Evolutionary conservation across 2,797 vertebrate species (phyloP).

Genomic region (Hippoglossus hippoglossus): DNA sequence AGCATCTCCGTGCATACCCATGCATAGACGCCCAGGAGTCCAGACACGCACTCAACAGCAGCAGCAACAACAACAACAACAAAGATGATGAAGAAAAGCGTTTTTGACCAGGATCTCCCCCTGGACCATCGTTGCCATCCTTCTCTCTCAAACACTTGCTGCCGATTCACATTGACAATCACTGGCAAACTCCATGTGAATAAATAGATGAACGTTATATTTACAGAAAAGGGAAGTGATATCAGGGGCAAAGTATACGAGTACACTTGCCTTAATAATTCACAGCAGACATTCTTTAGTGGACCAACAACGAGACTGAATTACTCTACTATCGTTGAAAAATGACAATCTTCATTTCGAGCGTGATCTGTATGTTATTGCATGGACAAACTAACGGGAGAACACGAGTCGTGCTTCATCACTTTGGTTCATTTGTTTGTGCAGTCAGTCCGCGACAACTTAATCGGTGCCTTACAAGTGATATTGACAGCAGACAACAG

Average conservation of each 20-base stretch:
- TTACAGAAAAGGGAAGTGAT: conserved; percentile 70
- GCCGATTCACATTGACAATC: conserved; percentile 65
- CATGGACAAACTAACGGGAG: conserved; percentile 68
- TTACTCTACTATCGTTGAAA: conserved; percentile 42
- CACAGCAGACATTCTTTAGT: conserved; percentile 73
- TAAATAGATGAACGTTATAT: conserved; percentile 71
- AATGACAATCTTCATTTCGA: conserved; percentile 74
- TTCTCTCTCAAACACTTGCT: conserved; percentile 42
- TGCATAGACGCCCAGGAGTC: conserved; percentile 74
- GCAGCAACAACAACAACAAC: conserved; percentile 24
- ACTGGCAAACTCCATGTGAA: conserved; percentile 61
- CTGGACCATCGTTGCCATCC: conserved; percentile 23
- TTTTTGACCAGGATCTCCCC: conserved; percentile 56
- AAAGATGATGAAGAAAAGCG: conserved; percentile 63
- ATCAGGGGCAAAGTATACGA: conserved; percentile 65
- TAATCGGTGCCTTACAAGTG: conserved; percentile 83
- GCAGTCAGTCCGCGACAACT: conserved; percentile 63
- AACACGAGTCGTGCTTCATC: conserved; percentile 48
- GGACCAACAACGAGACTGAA: conserved; percentile 82
- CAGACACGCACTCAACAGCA: conserved; percentile 22
- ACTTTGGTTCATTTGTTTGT: conserved; percentile 58
- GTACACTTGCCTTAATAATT: conserved; percentile 76
- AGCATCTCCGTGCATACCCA: conserved; percentile 88
- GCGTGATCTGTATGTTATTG: conserved; percentile 62
- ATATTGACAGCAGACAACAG: conserved; percentile 53